Evolutionary conservation across 2,113 vertebrate genomes (phyloP).

Genomic region (Microtus richardsoni): DNA sequence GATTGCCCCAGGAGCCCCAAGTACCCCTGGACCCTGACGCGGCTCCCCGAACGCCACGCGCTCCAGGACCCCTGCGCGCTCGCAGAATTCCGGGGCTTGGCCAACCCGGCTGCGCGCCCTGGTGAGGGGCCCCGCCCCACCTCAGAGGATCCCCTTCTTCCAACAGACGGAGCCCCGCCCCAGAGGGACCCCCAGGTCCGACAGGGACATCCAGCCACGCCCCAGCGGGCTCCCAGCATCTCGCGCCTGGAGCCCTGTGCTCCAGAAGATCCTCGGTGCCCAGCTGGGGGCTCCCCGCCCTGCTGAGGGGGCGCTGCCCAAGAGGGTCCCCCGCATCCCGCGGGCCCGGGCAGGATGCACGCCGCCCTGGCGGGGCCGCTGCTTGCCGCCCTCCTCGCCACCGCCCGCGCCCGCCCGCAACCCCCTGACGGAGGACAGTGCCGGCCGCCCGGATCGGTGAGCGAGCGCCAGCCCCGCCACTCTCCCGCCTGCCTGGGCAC

Average conservation of each 20-base stretch:
- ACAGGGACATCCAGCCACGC: constrained; percentile 72
- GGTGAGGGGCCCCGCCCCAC: constrained; percentile 64
- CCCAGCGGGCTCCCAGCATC: constrained; percentile 73
- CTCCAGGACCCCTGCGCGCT: constrained; percentile 11
- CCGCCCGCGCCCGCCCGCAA: constrained; percentile 77
- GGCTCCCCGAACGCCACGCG: constrained; percentile 9
- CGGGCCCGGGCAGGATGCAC: constrained; percentile 79
- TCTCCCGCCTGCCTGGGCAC: constrained; percentile 61
- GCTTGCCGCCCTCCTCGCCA: constrained; percentile 77
- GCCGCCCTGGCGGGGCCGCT: constrained; percentile 79
- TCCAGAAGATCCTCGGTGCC: constrained; percentile 65
- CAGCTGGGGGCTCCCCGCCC: constrained; percentile 71
- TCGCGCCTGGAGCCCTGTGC: constrained; percentile 62
- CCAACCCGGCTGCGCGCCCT: constrained; percentile 49
- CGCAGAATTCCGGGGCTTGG: constrained; percentile 16
- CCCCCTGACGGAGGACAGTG: constrained; percentile 81
- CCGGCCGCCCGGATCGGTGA: constrained; percentile 83
- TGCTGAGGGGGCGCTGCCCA: constrained; percentile 68
- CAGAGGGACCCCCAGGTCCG: constrained; percentile 76
- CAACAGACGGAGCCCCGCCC: constrained; percentile 73
- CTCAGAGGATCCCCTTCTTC: constrained; percentile 66
- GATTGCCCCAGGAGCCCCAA: constrained; percentile 30
- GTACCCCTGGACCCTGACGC: constrained; percentile 54
- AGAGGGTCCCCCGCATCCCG: constrained; percentile 70
- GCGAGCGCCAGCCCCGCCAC: constrained; percentile 76